Conservation (phyloP, 2,797 vertebrate genomes). For the Tragelaphus eurycerus region DNA sequence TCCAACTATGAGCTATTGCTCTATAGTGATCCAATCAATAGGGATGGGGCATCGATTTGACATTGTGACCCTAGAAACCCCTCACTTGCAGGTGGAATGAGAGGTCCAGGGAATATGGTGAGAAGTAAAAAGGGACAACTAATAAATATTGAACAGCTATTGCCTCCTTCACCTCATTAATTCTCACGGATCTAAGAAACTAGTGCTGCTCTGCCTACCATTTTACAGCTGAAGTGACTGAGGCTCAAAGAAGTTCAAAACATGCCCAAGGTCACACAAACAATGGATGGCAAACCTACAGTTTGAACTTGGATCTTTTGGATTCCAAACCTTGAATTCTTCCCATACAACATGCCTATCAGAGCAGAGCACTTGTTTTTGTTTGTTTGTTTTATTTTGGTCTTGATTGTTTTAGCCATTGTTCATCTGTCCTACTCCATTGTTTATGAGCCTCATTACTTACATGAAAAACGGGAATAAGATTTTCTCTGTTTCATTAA, state of each 20-base stretch:
- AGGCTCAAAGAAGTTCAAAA: background rate
- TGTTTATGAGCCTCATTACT: background rate
- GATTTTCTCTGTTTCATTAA: background rate
- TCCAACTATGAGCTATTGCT: background rate
- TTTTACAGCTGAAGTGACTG: background rate
- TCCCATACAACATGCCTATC: background rate
- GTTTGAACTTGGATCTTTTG: background rate
- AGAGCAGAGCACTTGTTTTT: background rate
- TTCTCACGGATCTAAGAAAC: background rate
- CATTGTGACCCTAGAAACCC: background rate
- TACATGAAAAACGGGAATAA: background rate
- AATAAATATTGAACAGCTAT: background rate
- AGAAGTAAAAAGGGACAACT: background rate
- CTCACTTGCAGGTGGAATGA: background rate
- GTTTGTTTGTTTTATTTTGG: background rate
- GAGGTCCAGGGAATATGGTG: background rate
- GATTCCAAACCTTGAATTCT: background rate
- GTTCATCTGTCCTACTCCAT: background rate
- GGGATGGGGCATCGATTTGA: background rate
- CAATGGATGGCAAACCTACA: background rate
- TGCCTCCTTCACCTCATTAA: background rate
- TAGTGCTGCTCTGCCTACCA: background rate
- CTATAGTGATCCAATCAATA: background rate
- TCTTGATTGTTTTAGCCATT: background rate
- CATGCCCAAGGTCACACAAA: background rate